These are phyloP conservation scores for Anneissia japonica DNA, from an alignment of 35 echinoderm and acorn worm genomes.

Conservation along the genomic window DNA sequence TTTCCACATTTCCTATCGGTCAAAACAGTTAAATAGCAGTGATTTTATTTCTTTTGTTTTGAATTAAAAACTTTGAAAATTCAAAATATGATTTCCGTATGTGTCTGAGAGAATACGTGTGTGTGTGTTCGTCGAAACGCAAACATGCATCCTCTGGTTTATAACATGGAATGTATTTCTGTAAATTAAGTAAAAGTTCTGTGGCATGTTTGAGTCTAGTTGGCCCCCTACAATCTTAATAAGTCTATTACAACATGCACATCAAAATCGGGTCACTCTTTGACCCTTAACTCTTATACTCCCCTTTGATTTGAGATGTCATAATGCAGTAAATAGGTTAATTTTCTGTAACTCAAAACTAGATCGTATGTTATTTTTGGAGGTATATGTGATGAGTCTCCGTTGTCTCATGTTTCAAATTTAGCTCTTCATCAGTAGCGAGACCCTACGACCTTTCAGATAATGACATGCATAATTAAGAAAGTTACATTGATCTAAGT, in stretches of 20 bases:
- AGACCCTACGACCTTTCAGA: not conserved
- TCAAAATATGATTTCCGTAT: too few relatives aligned
- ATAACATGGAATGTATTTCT: not conserved
- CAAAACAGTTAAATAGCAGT: too few relatives aligned
- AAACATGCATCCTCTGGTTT: not conserved
- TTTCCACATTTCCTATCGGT: too few relatives aligned
- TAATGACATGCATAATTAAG: too few relatives aligned
- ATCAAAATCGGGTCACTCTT: not conserved
- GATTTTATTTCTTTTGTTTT: too few relatives aligned
- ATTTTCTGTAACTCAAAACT: not conserved
- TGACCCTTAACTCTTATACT: not conserved
- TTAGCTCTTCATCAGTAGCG: not conserved
- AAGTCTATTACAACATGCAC: not conserved
- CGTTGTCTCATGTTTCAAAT: not conserved
- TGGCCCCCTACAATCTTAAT: not conserved
- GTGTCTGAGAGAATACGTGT: too few relatives aligned
- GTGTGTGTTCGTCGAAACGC: not conserved
- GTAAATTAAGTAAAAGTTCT: not conserved
- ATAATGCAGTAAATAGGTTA: not conserved
- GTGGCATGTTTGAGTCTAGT: not conserved
- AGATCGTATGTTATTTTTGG: not conserved
- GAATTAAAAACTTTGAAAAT: too few relatives aligned
- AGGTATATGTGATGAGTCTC: not conserved
- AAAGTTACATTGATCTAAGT: too few relatives aligned
- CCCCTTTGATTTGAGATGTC: constrained; percentile 1